Base-by-base conservation (phyloP, 2,113 vertebrate species). In the Myotis lucifugus region DNA sequence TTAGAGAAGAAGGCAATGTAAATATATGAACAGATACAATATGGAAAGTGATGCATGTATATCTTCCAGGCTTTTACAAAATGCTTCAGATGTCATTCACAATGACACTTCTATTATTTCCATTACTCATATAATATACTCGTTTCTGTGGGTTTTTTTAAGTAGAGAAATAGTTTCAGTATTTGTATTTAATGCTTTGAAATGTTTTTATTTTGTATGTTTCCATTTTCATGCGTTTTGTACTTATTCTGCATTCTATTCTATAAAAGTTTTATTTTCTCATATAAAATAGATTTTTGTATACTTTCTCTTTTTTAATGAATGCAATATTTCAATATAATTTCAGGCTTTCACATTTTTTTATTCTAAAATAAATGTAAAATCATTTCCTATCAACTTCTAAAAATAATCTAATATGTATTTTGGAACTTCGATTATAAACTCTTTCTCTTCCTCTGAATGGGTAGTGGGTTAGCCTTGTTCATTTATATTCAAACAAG, bases 401-500 rank as follows among this genome's bases (percentile, higher is more conserved):
- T 13, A 74, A 86, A 86, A 90, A n/a, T 76, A 86, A 67, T 81
- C 42, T n/a, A 27, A 84, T 78, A 4, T n/a, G 1, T 69, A 91
- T 92, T 78, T 88, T 69, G 27, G 25, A 96, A 73, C 1, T 46
- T 87, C 84, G 78, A 1, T 6, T 32, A 1, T 93, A 69, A 85
- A 76, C 15, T 73, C 10, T 76, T 69, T 94, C 8, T 72, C 34
- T 42, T 6, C 18, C 6, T 93, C 34, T 89, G 11, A 93, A 67
- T 72, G 8, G 10, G 2, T 40, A 74, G 14, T 95, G 46, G 48
- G 61, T 21, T 21, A 59, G 52, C 61, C 3, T 83, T 88, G 29
- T 61, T 82, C 5, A 67, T 91, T 74, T 85, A 56, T 96, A 59
- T 83, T 96, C 32, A 96, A 84, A 32, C 8, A 66, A 88, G 29